These are phyloP conservation scores for Urocitellus parryii DNA, from an alignment of 2,113 vertebrate genomes.

Conservation along the genomic window DNA sequence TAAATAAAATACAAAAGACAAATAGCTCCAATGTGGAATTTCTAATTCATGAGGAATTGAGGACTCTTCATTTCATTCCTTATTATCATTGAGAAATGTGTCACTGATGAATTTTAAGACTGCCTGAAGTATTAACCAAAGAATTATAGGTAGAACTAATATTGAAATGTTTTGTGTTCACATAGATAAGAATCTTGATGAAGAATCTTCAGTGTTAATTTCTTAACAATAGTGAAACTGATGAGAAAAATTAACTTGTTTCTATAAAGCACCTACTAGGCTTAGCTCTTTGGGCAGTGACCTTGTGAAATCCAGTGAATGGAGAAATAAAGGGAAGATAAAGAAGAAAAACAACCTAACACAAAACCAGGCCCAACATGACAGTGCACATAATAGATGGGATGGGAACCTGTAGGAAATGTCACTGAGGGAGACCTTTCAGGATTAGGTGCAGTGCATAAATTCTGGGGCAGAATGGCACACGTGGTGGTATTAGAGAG, in stretches of 20 bases:
- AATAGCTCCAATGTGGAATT: constrained; percentile 35
- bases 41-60: background rate
- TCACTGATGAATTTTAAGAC: constrained; percentile 51
- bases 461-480: background rate
- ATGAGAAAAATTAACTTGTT: background rate
- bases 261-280: background rate
- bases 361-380: background rate
- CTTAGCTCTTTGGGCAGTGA: background rate
- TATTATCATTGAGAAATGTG: constrained; percentile 59
- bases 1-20: constrained; percentile 48
- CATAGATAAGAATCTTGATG: background rate
- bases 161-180: constrained; percentile 41
- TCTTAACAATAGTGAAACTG: background rate
- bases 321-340: background rate
- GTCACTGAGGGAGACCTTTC: background rate
- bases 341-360: background rate
- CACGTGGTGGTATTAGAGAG: background rate
- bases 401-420: background rate
- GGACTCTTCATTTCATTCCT: constrained; percentile 40
- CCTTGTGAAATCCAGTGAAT: background rate
- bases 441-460: background rate
- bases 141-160: constrained; percentile 52
- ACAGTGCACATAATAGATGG: background rate
- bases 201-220: constrained; percentile 27
- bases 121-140: constrained; percentile 15